Base-by-base conservation (phyloP, 2,113 vertebrate species). In the Globicephala melas region DNA sequence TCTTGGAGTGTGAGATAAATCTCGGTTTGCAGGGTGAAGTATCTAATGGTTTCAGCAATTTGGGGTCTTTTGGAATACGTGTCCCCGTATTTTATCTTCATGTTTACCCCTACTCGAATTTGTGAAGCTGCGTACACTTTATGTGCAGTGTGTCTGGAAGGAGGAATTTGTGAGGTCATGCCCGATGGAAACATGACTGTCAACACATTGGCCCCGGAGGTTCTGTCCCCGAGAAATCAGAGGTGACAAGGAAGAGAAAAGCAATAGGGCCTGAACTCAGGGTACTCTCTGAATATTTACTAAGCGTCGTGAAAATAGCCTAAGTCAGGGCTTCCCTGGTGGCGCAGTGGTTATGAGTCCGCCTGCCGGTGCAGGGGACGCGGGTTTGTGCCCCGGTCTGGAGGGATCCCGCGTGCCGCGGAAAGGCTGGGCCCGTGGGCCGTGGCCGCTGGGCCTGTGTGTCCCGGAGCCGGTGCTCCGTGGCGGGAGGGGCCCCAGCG, bases 241-340 rank as follows among this genome's bases (percentile, higher is more conserved):
- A 55, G 81, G 60, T 20, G 17, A 80, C 55, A 67, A 38, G 44
- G 15, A 73, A 81, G 8, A n/a, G 44, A 55, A 80, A 95, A 80
- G 65, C 62, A 36, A 26, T 3, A 67, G 60, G 68, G 12, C 44
- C 85, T 62, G 63, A 62, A 84, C 90, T 82, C 60, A 28, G 33
- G 73, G 17, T 33, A 62, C 81, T 80, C 80, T 38, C 58, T 77
- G 86, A 60, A 41, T 85, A 70, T 91, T 81, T 93, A 95, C 63
- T 14, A 33, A 77, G 31, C 71, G 62, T 90, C 82, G 91, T 95
- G 87, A 96, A 76, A 89, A 95, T 86, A 96, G 55, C 33, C 90
- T 21, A n/a, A 60, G 58, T 74, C 77, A 0, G 47, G 47, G 47
- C 47, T 50, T 50, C 13, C 13, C 47, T 50, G 47, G 13, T 50